Conservation (phyloP, 2,888 invertebrate genomes). For the Cryptocheilus praepositus region DNA sequence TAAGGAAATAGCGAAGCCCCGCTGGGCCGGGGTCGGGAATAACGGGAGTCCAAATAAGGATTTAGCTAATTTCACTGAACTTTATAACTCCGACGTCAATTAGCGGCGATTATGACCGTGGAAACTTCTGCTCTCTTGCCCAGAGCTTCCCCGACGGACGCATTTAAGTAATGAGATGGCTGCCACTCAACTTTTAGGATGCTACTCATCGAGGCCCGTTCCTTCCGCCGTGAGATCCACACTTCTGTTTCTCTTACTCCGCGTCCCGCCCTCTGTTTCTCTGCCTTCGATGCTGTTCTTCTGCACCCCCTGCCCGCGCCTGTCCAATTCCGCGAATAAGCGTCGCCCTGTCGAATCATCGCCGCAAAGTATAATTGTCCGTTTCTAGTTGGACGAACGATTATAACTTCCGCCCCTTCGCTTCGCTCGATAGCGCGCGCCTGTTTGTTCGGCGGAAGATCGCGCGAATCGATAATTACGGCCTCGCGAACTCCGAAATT, state of each 20-base stretch:
- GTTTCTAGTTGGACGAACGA: conserved; percentile 30
- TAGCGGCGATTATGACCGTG: conserved; percentile 70
- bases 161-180: conserved; percentile 69
- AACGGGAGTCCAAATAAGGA: conserved; percentile 63
- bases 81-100: conserved; percentile 69
- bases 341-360: conserved; percentile 39
- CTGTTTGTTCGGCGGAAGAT: too few relatives aligned
- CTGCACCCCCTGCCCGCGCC: conserved; percentile 20
- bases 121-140: conserved; percentile 66
- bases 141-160: conserved; percentile 55
- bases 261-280: conserved; percentile 18
- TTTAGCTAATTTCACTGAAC: conserved; percentile 69
- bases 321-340: conserved; percentile 28
- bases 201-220: conserved; percentile 59
- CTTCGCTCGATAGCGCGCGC: too few relatives aligned
- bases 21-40: conserved; percentile 41
- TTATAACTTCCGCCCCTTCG: conserved; percentile 31
- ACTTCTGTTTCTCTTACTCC: background rate
- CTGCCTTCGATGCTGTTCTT: conserved; percentile 10
- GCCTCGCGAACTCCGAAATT: too few relatives aligned
- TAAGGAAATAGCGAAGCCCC: conserved; percentile 27
- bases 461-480: too few relatives aligned
- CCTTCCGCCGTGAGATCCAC: conserved; percentile 16
- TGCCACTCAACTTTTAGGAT: conserved; percentile 64
- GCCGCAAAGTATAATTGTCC: conserved; percentile 39